phyloP scores from a whole-genome alignment of 2,797 vertebrate genomes.

The Chloroceryle inda region DNA sequence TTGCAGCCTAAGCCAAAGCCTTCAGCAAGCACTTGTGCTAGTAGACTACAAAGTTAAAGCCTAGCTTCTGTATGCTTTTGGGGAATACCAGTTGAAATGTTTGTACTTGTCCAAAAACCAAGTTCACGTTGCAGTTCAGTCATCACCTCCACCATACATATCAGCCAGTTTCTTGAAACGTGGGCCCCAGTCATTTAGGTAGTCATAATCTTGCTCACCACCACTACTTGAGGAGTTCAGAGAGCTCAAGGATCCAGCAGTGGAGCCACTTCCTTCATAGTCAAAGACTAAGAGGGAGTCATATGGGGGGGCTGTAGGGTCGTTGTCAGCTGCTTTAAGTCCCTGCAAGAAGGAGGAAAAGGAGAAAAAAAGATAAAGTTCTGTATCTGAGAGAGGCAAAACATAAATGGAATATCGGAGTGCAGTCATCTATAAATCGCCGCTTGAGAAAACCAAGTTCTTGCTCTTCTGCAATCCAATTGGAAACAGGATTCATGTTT shows the following conservation, averaged over 20 bases:
- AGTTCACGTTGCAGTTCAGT: conserved; percentile 86
- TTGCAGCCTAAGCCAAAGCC: conserved; percentile 92
- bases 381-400: neutral
- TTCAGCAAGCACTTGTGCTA: conserved; percentile 96
- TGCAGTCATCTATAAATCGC: neutral
- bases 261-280: conserved; percentile 97
- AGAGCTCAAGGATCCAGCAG: conserved; percentile 96
- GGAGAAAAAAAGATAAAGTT: conserved; percentile 32
- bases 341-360: conserved; percentile 82
- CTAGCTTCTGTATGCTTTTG: conserved; percentile 91
- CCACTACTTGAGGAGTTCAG: conserved; percentile 98
- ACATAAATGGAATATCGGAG: neutral
- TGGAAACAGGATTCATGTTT: neutral
- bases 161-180: conserved; percentile 99
- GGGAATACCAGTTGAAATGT: conserved; percentile 91
- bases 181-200: conserved; percentile 99
- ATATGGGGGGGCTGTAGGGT: conserved; percentile 95
- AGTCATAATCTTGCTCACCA: conserved; percentile 98
- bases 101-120: conserved; percentile 90
- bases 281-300: conserved; percentile 99
- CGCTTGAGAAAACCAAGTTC: neutral
- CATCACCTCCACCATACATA: conserved; percentile 97
- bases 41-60: conserved; percentile 99
- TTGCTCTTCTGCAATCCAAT: neutral
- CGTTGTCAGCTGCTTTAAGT: conserved; percentile 97